phyloP scores from a whole-genome alignment of 2,113 vertebrate genomes.

The Rostratula benghalensis region DNA sequence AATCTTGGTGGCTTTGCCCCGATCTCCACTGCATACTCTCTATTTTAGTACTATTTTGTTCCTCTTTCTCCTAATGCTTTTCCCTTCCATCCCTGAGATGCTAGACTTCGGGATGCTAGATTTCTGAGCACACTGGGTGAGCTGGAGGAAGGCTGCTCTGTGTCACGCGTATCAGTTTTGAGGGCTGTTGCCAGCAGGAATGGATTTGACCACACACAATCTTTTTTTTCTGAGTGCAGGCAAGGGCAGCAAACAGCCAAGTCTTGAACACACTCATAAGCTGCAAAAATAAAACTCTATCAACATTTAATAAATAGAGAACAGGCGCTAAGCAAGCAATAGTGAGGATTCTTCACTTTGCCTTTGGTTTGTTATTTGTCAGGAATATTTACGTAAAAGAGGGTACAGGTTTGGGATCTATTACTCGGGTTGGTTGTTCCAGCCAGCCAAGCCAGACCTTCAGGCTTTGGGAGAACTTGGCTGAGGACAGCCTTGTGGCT shows the following conservation, averaged over 20 bases:
- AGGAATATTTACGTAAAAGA: not conserved
- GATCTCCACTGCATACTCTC: not conserved
- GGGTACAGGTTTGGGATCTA: not conserved
- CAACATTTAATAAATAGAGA: constrained; percentile 48
- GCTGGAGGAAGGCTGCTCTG: not conserved
- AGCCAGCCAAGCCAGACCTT: not conserved
- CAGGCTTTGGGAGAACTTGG: not conserved
- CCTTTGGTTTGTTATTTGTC: not conserved
- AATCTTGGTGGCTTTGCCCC: not conserved
- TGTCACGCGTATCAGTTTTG: too few species aligned
- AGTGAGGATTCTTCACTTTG: not conserved
- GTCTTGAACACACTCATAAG: not conserved
- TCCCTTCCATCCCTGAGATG: not conserved
- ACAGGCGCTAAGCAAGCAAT: not conserved
- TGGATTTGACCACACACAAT: not conserved
- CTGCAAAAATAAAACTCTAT: not conserved
- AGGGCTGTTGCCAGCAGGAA: not conserved
- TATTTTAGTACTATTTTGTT: not conserved
- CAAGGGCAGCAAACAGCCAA: not conserved
- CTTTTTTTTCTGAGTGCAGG: not conserved
- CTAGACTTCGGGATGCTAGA: too few species aligned
- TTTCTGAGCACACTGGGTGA: not conserved
- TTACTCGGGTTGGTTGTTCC: not conserved
- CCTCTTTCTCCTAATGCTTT: not conserved
- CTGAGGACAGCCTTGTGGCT: not conserved